phyloP scores from a whole-genome alignment of 2,888 invertebrate species.

The Caenorhabditis afra region DNA sequence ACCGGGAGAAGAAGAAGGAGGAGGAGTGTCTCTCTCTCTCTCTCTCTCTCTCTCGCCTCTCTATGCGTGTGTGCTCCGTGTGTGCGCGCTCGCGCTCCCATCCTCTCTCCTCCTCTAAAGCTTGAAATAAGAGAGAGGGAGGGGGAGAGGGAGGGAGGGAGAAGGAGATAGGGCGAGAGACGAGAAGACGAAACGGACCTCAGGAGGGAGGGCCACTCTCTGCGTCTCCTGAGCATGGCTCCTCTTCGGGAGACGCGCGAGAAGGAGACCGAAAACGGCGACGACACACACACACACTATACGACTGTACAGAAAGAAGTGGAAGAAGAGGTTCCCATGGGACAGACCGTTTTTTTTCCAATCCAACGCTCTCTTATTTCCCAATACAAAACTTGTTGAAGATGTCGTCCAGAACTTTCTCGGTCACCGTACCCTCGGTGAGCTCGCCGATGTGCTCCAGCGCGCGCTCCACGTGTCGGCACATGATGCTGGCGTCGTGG shows the following conservation, averaged over 20 bases:
- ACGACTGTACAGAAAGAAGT: background rate
- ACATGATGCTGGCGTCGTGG: slow-evolving; percentile 79
- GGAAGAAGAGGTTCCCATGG: background rate
- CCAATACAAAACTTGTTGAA: slow-evolving; percentile 92
- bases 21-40: background rate
- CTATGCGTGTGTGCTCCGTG: slow-evolving; percentile 12
- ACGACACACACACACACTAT: background rate
- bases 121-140: slow-evolving; percentile 6
- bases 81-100: slow-evolving; percentile 1
- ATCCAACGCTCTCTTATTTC: slow-evolving; percentile 83
- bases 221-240: no score
- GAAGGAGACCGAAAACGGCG: slow-evolving; percentile 10
- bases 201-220: no score
- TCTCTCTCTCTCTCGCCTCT: background rate
- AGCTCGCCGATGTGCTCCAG: slow-evolving; percentile 87
- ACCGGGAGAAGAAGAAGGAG: background rate
- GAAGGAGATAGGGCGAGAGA: background rate
- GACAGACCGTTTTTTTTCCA: no score
- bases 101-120: slow-evolving; percentile 8
- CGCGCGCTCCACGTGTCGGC: slow-evolving; percentile 85
- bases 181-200: background rate
- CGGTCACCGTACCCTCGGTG: slow-evolving; percentile 87
- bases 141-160: no score
- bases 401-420: slow-evolving; percentile 88
- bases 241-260: no score